These are phyloP conservation scores for Drosophila prosaltans DNA, from an alignment of 1,140 invertebrate species.

Conservation along the genomic window DNA sequence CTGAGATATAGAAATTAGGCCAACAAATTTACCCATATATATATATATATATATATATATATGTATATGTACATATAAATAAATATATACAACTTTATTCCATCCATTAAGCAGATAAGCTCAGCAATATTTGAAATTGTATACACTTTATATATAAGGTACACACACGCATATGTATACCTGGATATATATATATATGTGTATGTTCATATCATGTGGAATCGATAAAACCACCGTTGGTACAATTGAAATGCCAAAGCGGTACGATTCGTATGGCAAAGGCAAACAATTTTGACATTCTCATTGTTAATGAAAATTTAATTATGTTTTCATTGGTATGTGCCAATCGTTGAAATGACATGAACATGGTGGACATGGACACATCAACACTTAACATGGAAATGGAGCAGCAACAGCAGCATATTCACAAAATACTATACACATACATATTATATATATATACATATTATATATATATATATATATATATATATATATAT, in stretches of 20 bases:
- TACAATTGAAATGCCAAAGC: constrained; percentile 53
- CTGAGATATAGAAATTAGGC: constrained; percentile 41
- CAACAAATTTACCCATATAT: constrained; percentile 33
- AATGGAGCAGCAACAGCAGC: neutral
- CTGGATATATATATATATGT: constrained; percentile 13
- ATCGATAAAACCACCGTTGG: constrained; percentile 50
- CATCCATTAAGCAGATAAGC: constrained; percentile 46
- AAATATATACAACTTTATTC: constrained; percentile 38
- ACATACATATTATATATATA: too few species aligned
- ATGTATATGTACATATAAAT: constrained; percentile 34
- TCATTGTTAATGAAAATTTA: constrained; percentile 80
- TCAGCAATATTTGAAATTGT: constrained; percentile 13
- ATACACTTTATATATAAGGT: constrained; percentile 30
- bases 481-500: too few species aligned
- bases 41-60: constrained; percentile 28
- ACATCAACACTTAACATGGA: constrained; percentile 11
- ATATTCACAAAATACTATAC: neutral
- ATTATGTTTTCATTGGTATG: constrained; percentile 68
- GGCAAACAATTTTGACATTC: constrained; percentile 69
- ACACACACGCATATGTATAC: neutral
- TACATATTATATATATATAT: too few species aligned
- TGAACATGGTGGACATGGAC: constrained; percentile 20
- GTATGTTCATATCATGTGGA: constrained; percentile 24
- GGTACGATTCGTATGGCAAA: constrained; percentile 26
- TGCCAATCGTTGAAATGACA: constrained; percentile 23